Base-by-base conservation (phyloP, 1,140 invertebrate genomes). In the Leucophenga varia region DNA sequence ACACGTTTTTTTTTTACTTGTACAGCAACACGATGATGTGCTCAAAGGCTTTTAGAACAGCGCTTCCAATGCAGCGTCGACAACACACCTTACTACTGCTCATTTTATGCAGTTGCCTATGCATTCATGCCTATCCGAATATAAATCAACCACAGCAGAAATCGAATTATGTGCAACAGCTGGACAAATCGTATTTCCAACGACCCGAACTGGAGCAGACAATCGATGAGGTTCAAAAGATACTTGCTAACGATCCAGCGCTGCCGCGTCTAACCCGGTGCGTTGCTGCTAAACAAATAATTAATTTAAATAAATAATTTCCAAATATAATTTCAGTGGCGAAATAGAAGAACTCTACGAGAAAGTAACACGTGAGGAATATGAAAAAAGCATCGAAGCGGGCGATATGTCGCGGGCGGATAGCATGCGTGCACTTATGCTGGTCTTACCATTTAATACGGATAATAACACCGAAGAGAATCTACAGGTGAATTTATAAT, bases 291-390 rank as follows among this genome's bases (percentile, higher is more conserved):
- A n/a, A n/a, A n/a, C n/a, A n/a, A n/a, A 13, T 35, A 13, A 8
- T 32, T 13, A 6, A 13, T 25, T 25, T 9, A 41, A 41, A 19
- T 25, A 10, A 25, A 25, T 41, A 25, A 10, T 25, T 20, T 46
- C 20, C 10, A 25, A 25, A 13, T 7, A 12, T 16, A 7, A 34
- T 41, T 50, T 16, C 18, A 74, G 80, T 16, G 67, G 71, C 7
- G 79, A 84, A 36, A 84, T 84, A 35, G 68, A 82, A 7, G 77
- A 79, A 5, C 77, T 83, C 18, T 73, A 83, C 12, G 70, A 78
- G 30, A 82, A 83, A 40, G 81, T 83, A 4, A 81, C 79, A 0
- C 57, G 72, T 54, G 13, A 78, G 72, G 54, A 78, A 74, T 53
- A 60, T 63, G 52, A 75, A 43, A 73, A 63, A 60, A 37, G 64